Percentiles rank a stretch among this genome's conserved stretches.
These are phyloP conservation scores for Lytechinus pictus DNA, from an alignment of 35 echinoderm and acorn worm genomes.

Conservation along the genomic window DNA sequence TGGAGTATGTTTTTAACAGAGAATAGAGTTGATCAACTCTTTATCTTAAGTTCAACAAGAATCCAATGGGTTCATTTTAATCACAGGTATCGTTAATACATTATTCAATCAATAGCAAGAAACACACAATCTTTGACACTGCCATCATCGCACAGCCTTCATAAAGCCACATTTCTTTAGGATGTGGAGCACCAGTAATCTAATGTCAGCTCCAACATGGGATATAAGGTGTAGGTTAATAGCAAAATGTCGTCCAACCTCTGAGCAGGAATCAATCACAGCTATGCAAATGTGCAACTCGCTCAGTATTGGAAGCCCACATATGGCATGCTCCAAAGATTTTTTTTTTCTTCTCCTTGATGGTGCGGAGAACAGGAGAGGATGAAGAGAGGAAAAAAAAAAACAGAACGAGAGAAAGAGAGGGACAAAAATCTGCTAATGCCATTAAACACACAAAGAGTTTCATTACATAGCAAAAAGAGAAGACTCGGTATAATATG, in stretches of 20 bases:
- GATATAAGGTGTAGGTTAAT: neutral
- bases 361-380: neutral
- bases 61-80: neutral
- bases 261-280: conserved; percentile 10
- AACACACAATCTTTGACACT: neutral
- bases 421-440: conserved; percentile 31
- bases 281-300: conserved; percentile 17
- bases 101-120: neutral
- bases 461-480: conserved; percentile 15
- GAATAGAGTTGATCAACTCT: neutral
- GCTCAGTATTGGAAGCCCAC: conserved; percentile 8
- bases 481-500: neutral
- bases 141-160: neutral
- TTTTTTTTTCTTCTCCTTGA: neutral
- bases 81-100: neutral
- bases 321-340: conserved; percentile 17
- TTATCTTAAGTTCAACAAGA: neutral
- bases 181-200: neutral
- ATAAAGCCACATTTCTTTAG: neutral
- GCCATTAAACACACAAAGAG: conserved; percentile 49
- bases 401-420: neutral
- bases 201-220: neutral
- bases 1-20: no score
- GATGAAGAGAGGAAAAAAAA: neutral
- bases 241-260: neutral